Evolutionary conservation across 2,888 invertebrate genomes (phyloP).

Genomic region (Eulithis prunata): DNA sequence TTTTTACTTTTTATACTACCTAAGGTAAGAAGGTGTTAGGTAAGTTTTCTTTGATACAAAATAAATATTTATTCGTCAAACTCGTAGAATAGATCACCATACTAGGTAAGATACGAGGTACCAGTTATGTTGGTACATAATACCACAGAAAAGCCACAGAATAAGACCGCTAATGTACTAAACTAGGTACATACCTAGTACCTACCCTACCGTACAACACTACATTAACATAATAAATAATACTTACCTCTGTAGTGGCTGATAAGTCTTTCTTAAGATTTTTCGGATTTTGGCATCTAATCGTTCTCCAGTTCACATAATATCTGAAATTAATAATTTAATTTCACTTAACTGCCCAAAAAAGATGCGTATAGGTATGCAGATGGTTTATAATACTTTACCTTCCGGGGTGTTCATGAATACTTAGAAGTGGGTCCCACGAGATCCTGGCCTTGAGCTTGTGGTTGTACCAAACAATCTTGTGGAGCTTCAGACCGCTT

Average conservation of each 20-base stretch:
- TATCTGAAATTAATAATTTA: constrained; percentile 58
- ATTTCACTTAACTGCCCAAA: too few species aligned
- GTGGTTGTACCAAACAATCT: constrained; percentile 72
- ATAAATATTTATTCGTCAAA: too few species aligned
- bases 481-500: constrained; percentile 65
- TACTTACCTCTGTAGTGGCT: constrained; percentile 81
- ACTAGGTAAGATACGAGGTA: too few species aligned
- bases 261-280: constrained; percentile 72
- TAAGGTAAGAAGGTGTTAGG: too few species aligned
- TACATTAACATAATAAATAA: neutral
- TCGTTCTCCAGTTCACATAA: constrained; percentile 68
- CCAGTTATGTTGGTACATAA: too few species aligned
- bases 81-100: too few species aligned
- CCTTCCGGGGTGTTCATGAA: constrained; percentile 59
- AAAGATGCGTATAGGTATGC: neutral
- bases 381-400: constrained; percentile 29
- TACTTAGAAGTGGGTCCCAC: constrained; percentile 63
- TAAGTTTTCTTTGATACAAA: too few species aligned
- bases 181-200: too few species aligned
- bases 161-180: too few species aligned
- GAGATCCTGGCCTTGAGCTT: constrained; percentile 71
- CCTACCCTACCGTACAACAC: too few species aligned
- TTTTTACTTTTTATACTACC: too few species aligned
- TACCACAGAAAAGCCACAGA: too few species aligned
- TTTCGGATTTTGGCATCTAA: constrained; percentile 65